phyloP scores from a whole-genome alignment of 2,797 vertebrate genomes.

The Phoxinus dragarum region DNA sequence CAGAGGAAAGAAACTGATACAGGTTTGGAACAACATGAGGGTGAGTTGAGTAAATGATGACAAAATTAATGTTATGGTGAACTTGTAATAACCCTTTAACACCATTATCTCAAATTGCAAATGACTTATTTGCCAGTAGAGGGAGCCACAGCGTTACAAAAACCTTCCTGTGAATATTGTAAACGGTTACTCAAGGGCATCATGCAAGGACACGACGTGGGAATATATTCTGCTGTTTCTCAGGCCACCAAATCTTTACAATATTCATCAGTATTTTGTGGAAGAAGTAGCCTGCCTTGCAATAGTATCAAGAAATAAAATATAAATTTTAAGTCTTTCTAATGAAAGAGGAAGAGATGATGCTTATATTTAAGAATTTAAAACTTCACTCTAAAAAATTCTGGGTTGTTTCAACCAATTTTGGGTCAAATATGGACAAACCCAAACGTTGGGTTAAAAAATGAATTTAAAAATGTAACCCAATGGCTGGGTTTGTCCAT shows the following conservation, averaged over 20 bases:
- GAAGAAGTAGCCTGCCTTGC: background rate
- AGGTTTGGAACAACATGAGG: background rate
- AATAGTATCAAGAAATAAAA: background rate
- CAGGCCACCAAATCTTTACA: background rate
- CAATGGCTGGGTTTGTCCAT: too few species aligned
- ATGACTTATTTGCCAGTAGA: slow-evolving; percentile 16
- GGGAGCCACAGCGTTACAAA: slow-evolving; percentile 40
- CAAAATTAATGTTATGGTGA: background rate
- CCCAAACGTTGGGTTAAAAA: too few species aligned
- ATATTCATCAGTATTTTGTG: background rate
- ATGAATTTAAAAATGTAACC: too few species aligned
- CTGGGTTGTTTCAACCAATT: too few species aligned
- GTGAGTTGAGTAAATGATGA: background rate
- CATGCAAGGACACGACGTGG: background rate
- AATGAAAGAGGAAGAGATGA: background rate
- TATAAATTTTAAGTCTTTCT: too few species aligned
- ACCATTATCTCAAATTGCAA: background rate
- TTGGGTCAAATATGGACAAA: too few species aligned
- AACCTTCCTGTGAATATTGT: background rate
- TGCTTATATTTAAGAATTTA: background rate
- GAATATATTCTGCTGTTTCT: background rate
- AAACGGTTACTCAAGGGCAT: background rate
- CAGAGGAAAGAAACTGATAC: background rate
- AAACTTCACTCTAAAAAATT: too few species aligned
- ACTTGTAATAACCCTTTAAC: background rate